Evolutionary conservation across 2,797 vertebrate genomes (phyloP).

Genomic region (Xiphorhynchus erythropygius): DNA sequence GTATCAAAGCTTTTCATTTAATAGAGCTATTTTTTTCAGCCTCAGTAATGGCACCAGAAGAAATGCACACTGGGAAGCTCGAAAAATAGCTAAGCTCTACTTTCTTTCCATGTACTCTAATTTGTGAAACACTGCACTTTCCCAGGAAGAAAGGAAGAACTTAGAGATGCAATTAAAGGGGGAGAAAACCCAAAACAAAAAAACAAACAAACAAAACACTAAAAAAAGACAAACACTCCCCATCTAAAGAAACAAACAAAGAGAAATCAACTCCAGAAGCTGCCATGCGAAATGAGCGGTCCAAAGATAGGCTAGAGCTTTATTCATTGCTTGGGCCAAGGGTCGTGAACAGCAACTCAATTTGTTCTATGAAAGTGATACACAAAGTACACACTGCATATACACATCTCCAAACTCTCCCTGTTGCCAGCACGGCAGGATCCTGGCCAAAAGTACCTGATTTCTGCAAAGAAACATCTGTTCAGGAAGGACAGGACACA

Average conservation of each 20-base stretch:
- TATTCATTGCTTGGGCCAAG: not conserved
- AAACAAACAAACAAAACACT: not conserved
- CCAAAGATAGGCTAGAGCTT: not conserved
- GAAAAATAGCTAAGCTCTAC: not conserved
- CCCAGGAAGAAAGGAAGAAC: not conserved
- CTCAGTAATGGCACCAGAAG: not conserved
- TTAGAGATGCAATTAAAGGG: not conserved
- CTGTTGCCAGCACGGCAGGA: not conserved
- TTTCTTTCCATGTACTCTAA: not conserved
- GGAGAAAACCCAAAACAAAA: no score
- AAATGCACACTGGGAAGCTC: conserved; percentile 14
- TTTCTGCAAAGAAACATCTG: not conserved
- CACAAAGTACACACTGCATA: not conserved
- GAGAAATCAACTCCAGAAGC: not conserved
- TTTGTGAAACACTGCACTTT: not conserved
- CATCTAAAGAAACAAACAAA: not conserved
- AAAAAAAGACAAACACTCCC: no score
- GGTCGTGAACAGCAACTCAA: not conserved
- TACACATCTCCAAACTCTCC: not conserved
- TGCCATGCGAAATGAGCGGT: not conserved
- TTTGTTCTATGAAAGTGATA: not conserved
- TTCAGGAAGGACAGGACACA: not conserved
- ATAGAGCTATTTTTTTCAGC: conserved; percentile 36
- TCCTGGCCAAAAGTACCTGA: not conserved
- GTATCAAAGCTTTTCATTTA: conserved; percentile 28